Evolutionary conservation across 1,140 invertebrate genomes (phyloP).

Genomic region (Cyrtorhinus lividipennis): DNA sequence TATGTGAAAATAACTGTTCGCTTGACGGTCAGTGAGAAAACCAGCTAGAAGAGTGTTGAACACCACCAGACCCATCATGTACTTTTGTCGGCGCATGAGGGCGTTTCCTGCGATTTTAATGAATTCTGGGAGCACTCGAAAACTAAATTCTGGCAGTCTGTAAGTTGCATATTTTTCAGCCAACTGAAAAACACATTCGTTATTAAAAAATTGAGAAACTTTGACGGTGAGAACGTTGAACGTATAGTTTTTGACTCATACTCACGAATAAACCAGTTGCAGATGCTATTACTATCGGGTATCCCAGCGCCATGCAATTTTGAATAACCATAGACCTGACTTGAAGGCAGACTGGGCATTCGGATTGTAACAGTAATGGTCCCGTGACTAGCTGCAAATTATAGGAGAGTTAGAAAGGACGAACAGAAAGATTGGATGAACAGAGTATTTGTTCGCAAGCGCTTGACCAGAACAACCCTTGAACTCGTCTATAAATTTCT

Average conservation of each 20-base stretch:
- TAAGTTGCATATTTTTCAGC: not conserved
- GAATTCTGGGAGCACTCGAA: not conserved
- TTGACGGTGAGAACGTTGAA: too few species aligned
- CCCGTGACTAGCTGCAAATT: not conserved
- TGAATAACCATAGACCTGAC: slow-evolving; percentile 1
- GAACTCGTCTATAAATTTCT: too few species aligned
- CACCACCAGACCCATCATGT: not conserved
- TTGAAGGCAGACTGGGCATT: slow-evolving; percentile 4
- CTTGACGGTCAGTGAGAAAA: not conserved
- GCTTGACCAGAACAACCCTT: too few species aligned
- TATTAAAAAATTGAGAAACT: too few species aligned
- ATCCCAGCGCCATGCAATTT: not conserved
- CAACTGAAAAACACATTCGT: slow-evolving; percentile 3
- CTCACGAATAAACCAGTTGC: too few species aligned
- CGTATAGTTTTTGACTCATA: too few species aligned
- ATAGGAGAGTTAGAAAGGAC: too few species aligned
- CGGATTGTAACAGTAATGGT: not conserved
- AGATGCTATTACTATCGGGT: not conserved
- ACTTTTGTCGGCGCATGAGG: not conserved
- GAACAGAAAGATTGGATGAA: too few species aligned
- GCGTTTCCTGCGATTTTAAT: not conserved
- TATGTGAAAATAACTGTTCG: not conserved
- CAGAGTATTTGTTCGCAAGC: not conserved
- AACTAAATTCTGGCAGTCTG: not conserved
- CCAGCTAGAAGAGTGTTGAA: not conserved